Conservation (phyloP, 2,113 vertebrate genomes). For the Seriola rivoliana region DNA sequence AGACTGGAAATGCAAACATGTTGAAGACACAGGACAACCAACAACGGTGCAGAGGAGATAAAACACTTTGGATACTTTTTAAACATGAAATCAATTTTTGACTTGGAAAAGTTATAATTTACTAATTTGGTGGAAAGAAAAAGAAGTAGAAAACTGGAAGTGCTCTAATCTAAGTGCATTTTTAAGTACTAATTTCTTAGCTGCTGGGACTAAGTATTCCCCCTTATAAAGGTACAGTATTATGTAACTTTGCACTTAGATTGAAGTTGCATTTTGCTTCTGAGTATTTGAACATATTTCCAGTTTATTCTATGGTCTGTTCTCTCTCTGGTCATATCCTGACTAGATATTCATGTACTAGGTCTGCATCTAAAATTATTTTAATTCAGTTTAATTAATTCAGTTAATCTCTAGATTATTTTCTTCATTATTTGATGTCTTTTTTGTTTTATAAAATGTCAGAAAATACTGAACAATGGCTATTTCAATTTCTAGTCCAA, state of each 20-base stretch:
- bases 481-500: no score
- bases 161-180: not conserved
- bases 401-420: no score
- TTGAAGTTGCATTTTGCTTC: not conserved
- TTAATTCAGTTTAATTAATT: no score
- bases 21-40: slow-evolving; percentile 7
- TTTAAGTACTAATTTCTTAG: not conserved
- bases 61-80: slow-evolving; percentile 6
- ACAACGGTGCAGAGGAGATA: slow-evolving; percentile 2
- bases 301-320: no score
- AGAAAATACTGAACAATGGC: no score
- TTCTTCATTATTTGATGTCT: not conserved
- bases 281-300: not conserved
- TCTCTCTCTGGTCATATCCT: not conserved
- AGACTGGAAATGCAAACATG: slow-evolving; percentile 5
- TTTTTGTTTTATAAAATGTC: not conserved
- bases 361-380: no score
- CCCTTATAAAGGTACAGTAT: not conserved
- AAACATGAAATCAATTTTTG: not conserved
- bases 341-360: no score
- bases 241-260: not conserved
- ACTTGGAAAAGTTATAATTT: not conserved
- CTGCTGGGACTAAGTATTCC: not conserved
- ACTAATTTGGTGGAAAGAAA: not conserved
- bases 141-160: not conserved